A percentile compares a stretch with the other conserved stretches of the same genome.
Conservation (phyloP, 2,888 invertebrate genomes). For the Luffia ferchaultella region DNA sequence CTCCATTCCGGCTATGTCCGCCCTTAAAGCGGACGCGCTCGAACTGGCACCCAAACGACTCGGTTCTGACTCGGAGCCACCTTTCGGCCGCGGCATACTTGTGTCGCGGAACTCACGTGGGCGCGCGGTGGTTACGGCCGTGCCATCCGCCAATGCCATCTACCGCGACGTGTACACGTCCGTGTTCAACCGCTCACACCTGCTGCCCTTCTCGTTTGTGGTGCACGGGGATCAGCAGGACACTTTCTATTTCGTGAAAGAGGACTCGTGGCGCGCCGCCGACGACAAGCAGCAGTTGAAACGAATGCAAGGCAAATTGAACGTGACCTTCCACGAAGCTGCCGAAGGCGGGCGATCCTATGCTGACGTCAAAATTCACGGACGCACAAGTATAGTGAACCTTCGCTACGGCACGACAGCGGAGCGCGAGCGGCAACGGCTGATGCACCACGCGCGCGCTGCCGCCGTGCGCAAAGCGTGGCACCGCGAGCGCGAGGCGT, state of each 20-base stretch:
- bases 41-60: constrained; percentile 77
- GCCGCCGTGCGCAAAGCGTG: constrained; percentile 91
- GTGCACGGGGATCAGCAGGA: constrained; percentile 90
- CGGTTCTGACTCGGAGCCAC: constrained; percentile 86
- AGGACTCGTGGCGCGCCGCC: constrained; percentile 87
- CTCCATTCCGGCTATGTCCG: constrained; percentile 81
- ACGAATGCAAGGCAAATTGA: constrained; percentile 88
- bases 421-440: constrained; percentile 86
- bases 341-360: constrained; percentile 80
- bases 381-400: constrained; percentile 89
- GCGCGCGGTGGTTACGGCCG: constrained; percentile 84
- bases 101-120: constrained; percentile 82
- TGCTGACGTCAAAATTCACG: constrained; percentile 90
- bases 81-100: constrained; percentile 87
- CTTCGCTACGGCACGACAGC: constrained; percentile 93
- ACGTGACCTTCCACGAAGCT: constrained; percentile 89
- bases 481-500: constrained; percentile 88
- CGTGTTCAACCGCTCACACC: constrained; percentile 88
- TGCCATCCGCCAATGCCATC: constrained; percentile 89
- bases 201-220: constrained; percentile 87
- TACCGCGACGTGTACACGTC: constrained; percentile 92
- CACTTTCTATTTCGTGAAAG: constrained; percentile 93
- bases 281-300: constrained; percentile 90
- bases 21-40: constrained; percentile 80
- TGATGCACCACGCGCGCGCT: constrained; percentile 89